Percentiles rank a stretch among this genome's conserved stretches.
Conservation (phyloP, 2,113 vertebrate genomes). For the Zonotrichia leucophrys region DNA sequence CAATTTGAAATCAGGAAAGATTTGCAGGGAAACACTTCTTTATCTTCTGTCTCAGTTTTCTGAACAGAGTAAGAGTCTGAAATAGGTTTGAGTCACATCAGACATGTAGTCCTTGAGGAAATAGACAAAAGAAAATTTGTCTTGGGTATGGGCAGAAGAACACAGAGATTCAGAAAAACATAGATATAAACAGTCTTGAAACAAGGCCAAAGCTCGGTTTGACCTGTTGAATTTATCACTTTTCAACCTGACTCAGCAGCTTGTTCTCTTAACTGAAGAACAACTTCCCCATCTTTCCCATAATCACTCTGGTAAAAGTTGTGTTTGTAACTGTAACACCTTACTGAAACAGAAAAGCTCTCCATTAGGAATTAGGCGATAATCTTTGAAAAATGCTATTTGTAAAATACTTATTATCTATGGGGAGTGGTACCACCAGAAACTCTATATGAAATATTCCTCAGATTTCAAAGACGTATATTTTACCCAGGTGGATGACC, state of each 20-base stretch:
- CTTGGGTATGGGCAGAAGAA: not conserved
- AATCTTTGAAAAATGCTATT: not conserved
- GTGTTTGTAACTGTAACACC: not conserved
- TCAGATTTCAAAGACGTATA: not conserved
- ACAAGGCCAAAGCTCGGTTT: not conserved
- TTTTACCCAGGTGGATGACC: not conserved
- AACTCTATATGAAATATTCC: not conserved
- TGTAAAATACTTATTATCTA: not conserved
- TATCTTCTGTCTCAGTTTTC: not conserved
- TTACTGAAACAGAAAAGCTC: not conserved
- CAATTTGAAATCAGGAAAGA: not conserved
- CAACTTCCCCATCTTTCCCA: not conserved
- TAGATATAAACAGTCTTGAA: not conserved
- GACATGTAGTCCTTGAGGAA: not conserved
- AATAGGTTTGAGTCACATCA: not conserved
- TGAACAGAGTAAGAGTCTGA: not conserved
- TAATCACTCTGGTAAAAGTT: not conserved
- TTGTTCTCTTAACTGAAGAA: not conserved
- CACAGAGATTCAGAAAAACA: rapidly evolving
- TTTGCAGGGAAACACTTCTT: not conserved
- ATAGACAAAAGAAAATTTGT: not conserved
- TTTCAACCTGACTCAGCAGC: not conserved
- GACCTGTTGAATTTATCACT: not conserved
- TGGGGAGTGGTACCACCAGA: not conserved
- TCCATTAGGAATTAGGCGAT: not conserved